A percentile compares a stretch with the other conserved stretches of the same genome.
phyloP scores from a whole-genome alignment of 2,113 vertebrate genomes.

The Mustela lutreola region DNA sequence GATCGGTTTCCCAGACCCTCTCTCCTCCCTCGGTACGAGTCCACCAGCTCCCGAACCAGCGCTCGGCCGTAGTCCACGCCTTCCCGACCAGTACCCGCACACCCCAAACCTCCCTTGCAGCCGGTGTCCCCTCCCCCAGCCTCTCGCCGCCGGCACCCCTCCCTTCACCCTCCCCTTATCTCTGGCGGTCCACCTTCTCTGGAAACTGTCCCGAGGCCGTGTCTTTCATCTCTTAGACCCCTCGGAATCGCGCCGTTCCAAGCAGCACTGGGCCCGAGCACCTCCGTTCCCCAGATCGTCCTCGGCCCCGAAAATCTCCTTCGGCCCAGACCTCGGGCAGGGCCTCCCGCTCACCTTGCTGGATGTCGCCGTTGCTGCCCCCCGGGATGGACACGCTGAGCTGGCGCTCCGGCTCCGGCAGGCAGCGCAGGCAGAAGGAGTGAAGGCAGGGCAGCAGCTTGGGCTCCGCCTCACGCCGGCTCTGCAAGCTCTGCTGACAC shows the following conservation, averaged over 20 bases:
- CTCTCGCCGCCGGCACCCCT: conserved; percentile 55
- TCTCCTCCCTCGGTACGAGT: background rate
- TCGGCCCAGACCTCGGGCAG: background rate
- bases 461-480: conserved; percentile 94
- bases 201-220: conserved; percentile 37
- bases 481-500: conserved; percentile 97
- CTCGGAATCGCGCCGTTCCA: background rate
- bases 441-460: conserved; percentile 98
- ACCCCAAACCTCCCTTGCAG: background rate
- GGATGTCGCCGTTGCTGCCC: conserved; percentile 96
- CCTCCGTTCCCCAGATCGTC: background rate
- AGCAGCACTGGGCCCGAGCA: background rate
- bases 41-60: background rate
- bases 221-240: background rate
- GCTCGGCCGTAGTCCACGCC: background rate
- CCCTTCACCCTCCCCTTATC: background rate
- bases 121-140: conserved; percentile 72
- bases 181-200: background rate
- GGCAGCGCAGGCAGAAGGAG: conserved; percentile 97
- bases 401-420: conserved; percentile 96
- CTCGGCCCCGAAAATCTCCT: background rate
- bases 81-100: background rate
- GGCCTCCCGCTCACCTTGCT: conserved; percentile 91
- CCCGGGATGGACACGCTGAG: conserved; percentile 95
- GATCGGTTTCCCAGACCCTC: background rate